These are phyloP conservation scores for Phytoseiulus persimilis DNA, from an alignment of 2,888 invertebrate species.

Conservation along the genomic window DNA sequence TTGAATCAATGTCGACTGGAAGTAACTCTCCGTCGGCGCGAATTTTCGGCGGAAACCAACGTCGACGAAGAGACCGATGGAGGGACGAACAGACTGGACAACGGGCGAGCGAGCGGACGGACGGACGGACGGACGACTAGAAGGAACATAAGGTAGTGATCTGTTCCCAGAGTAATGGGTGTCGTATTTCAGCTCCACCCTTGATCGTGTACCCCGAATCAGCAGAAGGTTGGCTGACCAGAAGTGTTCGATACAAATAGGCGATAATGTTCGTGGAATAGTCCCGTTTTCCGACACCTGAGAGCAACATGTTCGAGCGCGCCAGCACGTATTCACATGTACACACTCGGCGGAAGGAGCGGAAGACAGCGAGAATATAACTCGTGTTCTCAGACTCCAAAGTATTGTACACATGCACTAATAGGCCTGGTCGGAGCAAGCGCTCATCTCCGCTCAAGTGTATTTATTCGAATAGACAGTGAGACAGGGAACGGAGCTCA, in stretches of 20 bases:
- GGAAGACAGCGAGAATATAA: neutral
- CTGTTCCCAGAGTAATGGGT: slow-evolving; percentile 35
- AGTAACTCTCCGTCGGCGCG: neutral
- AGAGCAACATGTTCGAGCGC: slow-evolving; percentile 29
- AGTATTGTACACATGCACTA: neutral
- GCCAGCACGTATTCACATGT: neutral
- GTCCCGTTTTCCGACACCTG: slow-evolving; percentile 20
- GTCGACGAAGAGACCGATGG: neutral
- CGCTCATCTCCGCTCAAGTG: neutral
- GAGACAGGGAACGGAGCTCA: neutral
- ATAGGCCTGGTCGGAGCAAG: neutral
- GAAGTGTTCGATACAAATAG: slow-evolving; percentile 36
- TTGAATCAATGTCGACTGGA: too few species aligned
- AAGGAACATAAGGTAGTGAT: slow-evolving; percentile 34
- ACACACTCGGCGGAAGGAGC: neutral
- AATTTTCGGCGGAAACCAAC: neutral
- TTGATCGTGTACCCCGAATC: neutral
- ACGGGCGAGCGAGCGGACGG: neutral
- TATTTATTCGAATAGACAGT: neutral
- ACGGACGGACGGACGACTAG: neutral
- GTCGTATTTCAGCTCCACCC: slow-evolving; percentile 33
- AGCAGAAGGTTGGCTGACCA: slow-evolving; percentile 29
- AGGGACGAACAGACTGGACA: neutral
- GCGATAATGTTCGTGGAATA: slow-evolving; percentile 39
- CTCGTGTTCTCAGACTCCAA: neutral